Conservation (phyloP, 1,140 invertebrate genomes). For the Sarcophaga peregrina region DNA sequence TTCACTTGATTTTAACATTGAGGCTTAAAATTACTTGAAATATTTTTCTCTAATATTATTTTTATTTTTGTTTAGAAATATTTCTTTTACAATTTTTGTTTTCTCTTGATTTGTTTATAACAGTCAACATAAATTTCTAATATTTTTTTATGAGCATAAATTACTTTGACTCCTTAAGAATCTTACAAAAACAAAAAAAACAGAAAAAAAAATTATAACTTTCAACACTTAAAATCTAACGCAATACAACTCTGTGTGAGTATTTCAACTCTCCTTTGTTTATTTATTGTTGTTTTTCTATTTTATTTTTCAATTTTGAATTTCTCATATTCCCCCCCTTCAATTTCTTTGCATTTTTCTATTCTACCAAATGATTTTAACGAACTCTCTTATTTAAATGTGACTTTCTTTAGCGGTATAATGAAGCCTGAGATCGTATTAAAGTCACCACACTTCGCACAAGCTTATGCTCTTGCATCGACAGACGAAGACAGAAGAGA, state of each 20-base stretch:
- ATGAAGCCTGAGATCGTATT: too few relatives aligned
- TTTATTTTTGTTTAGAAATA: not conserved
- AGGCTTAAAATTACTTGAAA: constrained; percentile 11
- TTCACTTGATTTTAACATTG: not conserved
- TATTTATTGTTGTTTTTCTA: too few relatives aligned
- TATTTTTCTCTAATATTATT: not conserved
- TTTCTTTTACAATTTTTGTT: constrained; percentile 1
- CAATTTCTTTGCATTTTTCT: too few relatives aligned
- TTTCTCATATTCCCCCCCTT: too few relatives aligned
- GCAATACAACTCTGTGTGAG: constrained; percentile 4
- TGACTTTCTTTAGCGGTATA: too few relatives aligned
- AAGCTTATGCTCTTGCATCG: too few relatives aligned
- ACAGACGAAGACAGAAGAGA: too few relatives aligned
- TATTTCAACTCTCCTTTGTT: too few relatives aligned
- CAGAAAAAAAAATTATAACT: not conserved
- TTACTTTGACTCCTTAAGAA: not conserved
- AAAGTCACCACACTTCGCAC: too few relatives aligned
- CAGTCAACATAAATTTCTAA: constrained; percentile 29
- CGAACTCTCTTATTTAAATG: too few relatives aligned
- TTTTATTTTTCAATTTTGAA: too few relatives aligned
- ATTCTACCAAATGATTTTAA: too few relatives aligned
- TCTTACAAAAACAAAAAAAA: not conserved
- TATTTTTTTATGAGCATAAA: not conserved
- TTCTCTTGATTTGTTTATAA: constrained; percentile 9
- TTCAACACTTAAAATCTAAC: constrained; percentile 35